Base-by-base conservation (phyloP, 2,888 invertebrate species). In the Trichopria drosophilae region DNA sequence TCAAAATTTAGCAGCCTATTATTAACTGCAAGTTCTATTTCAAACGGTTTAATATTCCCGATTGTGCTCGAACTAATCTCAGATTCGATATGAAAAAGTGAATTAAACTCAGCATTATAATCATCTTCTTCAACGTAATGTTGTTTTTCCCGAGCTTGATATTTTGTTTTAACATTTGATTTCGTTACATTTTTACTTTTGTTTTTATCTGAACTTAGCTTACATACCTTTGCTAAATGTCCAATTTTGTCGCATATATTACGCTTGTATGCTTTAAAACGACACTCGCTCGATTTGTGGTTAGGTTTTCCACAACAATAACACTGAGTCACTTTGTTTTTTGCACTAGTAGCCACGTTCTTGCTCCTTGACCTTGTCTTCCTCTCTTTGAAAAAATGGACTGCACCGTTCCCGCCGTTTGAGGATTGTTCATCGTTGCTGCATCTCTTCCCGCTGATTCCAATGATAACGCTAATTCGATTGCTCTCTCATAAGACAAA, bases 1-100 rank as follows among this genome's bases (percentile, higher is more conserved):
- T 55, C 50, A 22, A 56, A 60, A n/a, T 12, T 19, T 10, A 34
- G 3, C 16, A 37, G 18, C 7, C 29, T 24, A 6, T 49, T 22
- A 29, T 42, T 24, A n/a, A 52, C 10, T 6, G 29, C 31, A 5
- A 52, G 15, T n/a, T 16, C 34, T 12, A 34, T 15, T 18, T 10
- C 10, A 16, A 44, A 18, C 1, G 41, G 29, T 4, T 35, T 26
- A 10, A 44, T 28, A 3, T 35, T 7, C 4, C n/a, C n/a, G n/a
- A 10, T 24, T 4, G 12, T 6, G 4, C 4, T 39, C 6, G n/a
- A 5, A n/a, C n/a, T n/a, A 16, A 18, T 15, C 26, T 2, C 7
- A 2, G 10, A 18, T 10, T 15, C 39, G 5, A 3, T 6, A 2
- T 23, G 4, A 5, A 39, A 15, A 39, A 18, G 15, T n/a, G n/a